Conservation (phyloP, 2,888 invertebrate species). For the Siphlonurus alternatus region DNA sequence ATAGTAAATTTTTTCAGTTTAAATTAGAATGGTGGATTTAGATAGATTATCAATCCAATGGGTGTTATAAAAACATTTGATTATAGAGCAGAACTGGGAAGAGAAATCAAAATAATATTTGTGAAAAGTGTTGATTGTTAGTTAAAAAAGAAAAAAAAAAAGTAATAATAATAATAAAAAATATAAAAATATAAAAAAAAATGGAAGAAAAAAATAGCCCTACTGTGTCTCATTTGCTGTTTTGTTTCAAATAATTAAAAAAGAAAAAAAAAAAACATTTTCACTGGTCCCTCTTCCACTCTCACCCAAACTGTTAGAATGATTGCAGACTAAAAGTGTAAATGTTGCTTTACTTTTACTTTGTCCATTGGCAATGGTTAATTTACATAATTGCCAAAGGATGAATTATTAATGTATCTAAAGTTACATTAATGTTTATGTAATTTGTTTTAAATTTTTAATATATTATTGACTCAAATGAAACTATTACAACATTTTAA, state of each 20-base stretch:
- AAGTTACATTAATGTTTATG: no score
- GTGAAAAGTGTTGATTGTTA: slow-evolving; percentile 2
- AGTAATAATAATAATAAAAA: not conserved
- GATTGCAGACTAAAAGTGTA: no score
- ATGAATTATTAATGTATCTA: no score
- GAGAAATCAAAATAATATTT: slow-evolving; percentile 4
- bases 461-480: no score
- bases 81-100: slow-evolving; percentile 2
- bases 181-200: not conserved
- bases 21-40: not conserved
- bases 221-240: not conserved
- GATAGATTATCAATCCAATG: not conserved
- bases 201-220: no score
- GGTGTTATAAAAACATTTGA: not conserved
- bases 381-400: no score
- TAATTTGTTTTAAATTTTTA: no score
- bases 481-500: no score
- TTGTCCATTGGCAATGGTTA: no score
- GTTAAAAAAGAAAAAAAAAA: not conserved
- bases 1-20: not conserved
- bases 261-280: not conserved
- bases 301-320: no score
- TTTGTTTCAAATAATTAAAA: not conserved
- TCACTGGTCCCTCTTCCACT: not conserved
- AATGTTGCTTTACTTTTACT: no score